These are phyloP conservation scores for Sthenelais limicola DNA, from an alignment of 2,888 invertebrate species.

Conservation along the genomic window DNA sequence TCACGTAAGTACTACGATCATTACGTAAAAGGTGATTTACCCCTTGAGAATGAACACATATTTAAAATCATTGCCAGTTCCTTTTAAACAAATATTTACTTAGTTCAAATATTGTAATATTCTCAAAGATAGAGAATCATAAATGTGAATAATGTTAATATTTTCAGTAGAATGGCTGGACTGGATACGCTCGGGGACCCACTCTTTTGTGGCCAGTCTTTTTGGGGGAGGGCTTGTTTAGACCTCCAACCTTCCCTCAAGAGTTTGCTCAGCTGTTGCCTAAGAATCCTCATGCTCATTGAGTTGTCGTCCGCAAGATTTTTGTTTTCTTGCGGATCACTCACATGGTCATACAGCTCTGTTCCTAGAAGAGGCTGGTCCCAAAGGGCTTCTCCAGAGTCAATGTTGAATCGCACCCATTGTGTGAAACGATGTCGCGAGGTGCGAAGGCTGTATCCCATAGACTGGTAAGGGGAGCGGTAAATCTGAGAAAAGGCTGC, in stretches of 20 bases:
- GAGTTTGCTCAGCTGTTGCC: not conserved
- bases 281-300: not conserved
- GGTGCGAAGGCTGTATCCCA: constrained; percentile 44
- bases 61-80: too few relatives aligned
- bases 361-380: constrained; percentile 80
- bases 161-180: too few relatives aligned
- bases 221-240: constrained; percentile 9
- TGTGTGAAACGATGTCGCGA: constrained; percentile 44
- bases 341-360: constrained; percentile 84
- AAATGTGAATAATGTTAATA: too few relatives aligned
- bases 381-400: constrained; percentile 80
- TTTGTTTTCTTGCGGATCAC: constrained; percentile 80
- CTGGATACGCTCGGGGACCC: too few relatives aligned
- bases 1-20: too few relatives aligned
- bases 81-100: too few relatives aligned
- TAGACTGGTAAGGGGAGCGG: constrained; percentile 21
- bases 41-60: too few relatives aligned
- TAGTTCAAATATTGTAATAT: too few relatives aligned
- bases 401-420: constrained; percentile 42
- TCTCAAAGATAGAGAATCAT: too few relatives aligned
- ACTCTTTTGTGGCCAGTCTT: too few relatives aligned
- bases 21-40: too few relatives aligned
- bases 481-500: constrained; percentile 39
- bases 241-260: constrained; percentile 24
- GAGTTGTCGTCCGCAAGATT: constrained; percentile 76